Conservation (phyloP, 2,797 vertebrate genomes). For the Silurus lanzhouensis region DNA sequence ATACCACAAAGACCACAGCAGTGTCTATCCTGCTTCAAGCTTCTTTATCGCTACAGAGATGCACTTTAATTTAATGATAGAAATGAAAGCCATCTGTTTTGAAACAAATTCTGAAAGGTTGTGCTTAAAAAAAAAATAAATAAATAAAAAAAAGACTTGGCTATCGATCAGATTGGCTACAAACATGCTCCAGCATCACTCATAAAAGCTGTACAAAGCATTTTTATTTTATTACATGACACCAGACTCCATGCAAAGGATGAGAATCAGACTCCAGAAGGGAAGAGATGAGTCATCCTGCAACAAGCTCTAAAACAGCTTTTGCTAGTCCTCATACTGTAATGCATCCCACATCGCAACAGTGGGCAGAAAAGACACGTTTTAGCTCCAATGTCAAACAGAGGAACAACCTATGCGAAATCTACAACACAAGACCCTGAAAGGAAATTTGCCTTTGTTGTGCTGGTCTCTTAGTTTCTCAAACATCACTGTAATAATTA, state of each 20-base stretch:
- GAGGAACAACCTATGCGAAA: background rate
- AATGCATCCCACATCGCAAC: background rate
- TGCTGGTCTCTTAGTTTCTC: background rate
- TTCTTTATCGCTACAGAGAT: background rate
- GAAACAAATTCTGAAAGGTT: background rate
- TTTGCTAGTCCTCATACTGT: background rate
- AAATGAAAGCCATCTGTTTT: constrained; percentile 41
- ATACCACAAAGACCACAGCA: background rate
- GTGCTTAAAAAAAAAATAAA: background rate
- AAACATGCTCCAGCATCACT: background rate
- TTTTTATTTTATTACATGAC: constrained; percentile 39
- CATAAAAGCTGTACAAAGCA: constrained; percentile 28
- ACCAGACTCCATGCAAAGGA: constrained; percentile 31
- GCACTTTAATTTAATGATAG: background rate
- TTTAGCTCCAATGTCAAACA: background rate
- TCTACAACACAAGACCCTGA: background rate
- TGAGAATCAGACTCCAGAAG: constrained; percentile 37
- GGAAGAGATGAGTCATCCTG: constrained; percentile 40
- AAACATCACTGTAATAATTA: background rate
- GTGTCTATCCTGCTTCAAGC: background rate
- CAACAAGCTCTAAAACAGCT: constrained; percentile 31
- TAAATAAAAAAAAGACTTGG: background rate
- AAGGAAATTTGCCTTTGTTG: background rate
- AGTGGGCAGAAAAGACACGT: background rate
- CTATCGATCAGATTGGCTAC: background rate